Conservation (phyloP, 2,113 vertebrate species). For the Megaceryle maxima region DNA sequence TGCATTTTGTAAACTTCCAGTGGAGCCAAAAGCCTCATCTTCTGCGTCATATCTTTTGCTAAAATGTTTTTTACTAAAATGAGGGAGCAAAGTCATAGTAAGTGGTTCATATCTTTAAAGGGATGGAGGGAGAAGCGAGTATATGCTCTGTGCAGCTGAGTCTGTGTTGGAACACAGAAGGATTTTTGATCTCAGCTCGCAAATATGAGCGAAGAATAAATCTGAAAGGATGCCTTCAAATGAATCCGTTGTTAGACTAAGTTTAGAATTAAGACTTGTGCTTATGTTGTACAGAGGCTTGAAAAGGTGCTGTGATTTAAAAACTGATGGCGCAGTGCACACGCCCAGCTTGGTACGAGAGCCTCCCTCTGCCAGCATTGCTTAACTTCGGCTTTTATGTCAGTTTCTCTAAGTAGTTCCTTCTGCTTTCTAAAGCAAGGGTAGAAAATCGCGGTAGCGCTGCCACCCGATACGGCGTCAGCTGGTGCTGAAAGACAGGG, state of each 20-base stretch:
- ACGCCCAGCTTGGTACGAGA: rapidly evolving
- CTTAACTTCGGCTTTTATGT: neutral
- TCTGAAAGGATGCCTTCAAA: neutral
- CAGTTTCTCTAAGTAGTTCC: neutral
- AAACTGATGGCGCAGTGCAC: rapidly evolving
- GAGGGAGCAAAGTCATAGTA: neutral
- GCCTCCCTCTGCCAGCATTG: rapidly evolving
- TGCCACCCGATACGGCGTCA: rapidly evolving
- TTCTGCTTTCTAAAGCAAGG: rapidly evolving
- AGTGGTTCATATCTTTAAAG: neutral
- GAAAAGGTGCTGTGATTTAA: neutral
- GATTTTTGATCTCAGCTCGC: neutral
- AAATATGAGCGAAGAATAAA: neutral
- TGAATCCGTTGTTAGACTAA: too few species aligned
- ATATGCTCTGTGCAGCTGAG: rapidly evolving
- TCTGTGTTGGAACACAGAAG: neutral
- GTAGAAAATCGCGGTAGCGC: rapidly evolving
- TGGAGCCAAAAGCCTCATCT: neutral
- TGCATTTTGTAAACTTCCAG: neutral
- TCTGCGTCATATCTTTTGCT: neutral
- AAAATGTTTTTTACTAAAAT: neutral
- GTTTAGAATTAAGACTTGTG: neutral
- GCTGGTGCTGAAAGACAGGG: neutral
- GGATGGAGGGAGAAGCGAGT: neutral
- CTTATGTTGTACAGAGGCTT: neutral